Base-by-base conservation (phyloP, 2,797 vertebrate genomes). In the Psittacula echo region DNA sequence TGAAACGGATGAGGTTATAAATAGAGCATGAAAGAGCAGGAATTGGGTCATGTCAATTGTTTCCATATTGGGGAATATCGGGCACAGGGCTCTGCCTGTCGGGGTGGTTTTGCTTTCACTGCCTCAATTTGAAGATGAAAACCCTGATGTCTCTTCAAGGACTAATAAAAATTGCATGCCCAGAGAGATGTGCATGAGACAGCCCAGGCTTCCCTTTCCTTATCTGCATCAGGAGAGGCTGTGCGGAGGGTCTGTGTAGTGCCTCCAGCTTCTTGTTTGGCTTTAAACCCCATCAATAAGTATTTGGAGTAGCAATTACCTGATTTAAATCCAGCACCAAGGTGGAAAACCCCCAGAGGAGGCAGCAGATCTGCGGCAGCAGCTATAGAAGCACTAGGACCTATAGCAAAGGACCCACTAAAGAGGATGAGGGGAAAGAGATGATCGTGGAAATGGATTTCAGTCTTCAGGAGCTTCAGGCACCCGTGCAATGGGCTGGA, bases 11-110 rank as follows among this genome's bases (percentile, higher is more conserved):
- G 73, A 93, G 97, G 95, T 91, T 98, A 98, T 97, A 97, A 98
- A 98, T 98, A 98, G 96, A 96, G 93, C 89, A 93, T 97, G 94
- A 96, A 97, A 87, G 90, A 94, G 84, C 94, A 82, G 94, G 96
- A 96, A 95, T 50, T 97, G 89, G 90, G 95, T 96, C 95, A 90
- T 71, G 75, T 75, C 91, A 30, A 85, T 96, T 97, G 95, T 96
- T 96, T 85, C 94, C 82, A 93, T 96, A 89, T 93, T 87, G 95
- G 94, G 94, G 87, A 96, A 90, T 94, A 80, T 86, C 92, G 89
- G 79, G 60, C 53, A 0, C 73, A 82, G 88, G 0, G 2, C 83
- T 92, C 53, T n/a, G 91, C 6, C 0, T 61, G 66, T 80, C 91
- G 58, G 66, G 39, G 42, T 51, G 76, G 67, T 61, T 61, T 92